phyloP scores from a whole-genome alignment of 2,888 invertebrate genomes.

The Thecophora atra region DNA sequence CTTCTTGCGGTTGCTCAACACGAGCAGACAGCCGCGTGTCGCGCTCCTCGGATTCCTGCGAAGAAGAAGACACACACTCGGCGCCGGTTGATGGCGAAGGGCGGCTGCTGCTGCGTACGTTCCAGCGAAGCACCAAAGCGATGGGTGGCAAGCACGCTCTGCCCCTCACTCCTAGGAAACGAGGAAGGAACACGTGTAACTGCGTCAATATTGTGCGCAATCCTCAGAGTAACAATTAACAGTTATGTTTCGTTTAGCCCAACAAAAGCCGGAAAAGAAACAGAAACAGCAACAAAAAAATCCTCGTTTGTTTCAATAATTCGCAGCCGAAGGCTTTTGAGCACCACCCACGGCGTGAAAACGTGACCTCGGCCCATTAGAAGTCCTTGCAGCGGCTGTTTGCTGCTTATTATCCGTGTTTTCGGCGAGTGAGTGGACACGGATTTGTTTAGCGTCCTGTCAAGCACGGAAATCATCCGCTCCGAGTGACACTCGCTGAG shows the following conservation, averaged over 20 bases:
- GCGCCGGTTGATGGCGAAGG: background rate
- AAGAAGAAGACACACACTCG: background rate
- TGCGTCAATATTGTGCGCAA: constrained; percentile 36
- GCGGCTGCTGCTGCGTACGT: constrained; percentile 16
- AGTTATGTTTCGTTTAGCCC: constrained; percentile 13
- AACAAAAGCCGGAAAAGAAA: background rate
- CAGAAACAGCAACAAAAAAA: background rate
- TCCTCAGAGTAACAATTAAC: constrained; percentile 34
- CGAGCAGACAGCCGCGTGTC: background rate
- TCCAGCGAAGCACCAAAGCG: background rate
- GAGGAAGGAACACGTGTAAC: constrained; percentile 25
- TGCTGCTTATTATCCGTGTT: constrained; percentile 33
- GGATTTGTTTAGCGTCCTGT: constrained; percentile 34
- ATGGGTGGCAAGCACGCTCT: constrained; percentile 18
- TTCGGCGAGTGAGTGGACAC: constrained; percentile 3
- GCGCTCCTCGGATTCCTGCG: background rate
- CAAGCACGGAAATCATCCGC: constrained; percentile 28
- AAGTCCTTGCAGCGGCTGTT: constrained; percentile 31
- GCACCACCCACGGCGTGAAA: constrained; percentile 45
- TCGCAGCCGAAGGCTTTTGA: background rate
- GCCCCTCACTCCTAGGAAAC: background rate
- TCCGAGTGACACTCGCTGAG: background rate
- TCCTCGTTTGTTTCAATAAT: constrained; percentile 27
- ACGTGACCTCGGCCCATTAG: constrained; percentile 44
- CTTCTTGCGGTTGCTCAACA: constrained; percentile 17